Evolutionary conservation across 64 coral and sea anemone species (phyloP), one percentile per base, ranked within the genome.

Genomic region (Astreopora myriophthalma): DNA sequence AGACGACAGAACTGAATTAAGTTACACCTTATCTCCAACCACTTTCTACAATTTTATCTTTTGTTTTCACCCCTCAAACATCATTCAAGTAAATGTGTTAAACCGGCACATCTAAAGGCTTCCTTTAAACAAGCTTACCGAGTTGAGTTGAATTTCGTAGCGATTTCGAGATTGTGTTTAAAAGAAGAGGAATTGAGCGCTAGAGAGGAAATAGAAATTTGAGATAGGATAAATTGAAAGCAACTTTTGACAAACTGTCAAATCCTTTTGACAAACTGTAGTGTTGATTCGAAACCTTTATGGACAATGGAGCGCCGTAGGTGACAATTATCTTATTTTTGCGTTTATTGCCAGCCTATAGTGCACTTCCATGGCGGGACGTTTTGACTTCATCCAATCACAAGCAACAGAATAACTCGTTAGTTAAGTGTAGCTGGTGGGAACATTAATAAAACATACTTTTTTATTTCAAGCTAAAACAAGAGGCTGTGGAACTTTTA

Each of bases 361-460:
- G 16, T 19, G 27, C 5, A 31, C 34, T 19, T 58, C 48, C 30
- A 39, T 26, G 31, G 55, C 52, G 34, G 79, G 33, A 63, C 12
- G 22, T 34, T 22, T 37, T n/a, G 31, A 23, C 34, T 8, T 20
- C 30, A 24, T n/a, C 79, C 79, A 83, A 83, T 83, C 55, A 39
- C 33, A 60, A 39, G 33, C 51, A 14, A 19, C 5, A 34, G 0
- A 38, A 63, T 83, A 25, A 39, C 33, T 64, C 29, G 9, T 83
- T 35, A 37, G 19, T 83, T n/a, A 57, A 19, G 1, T 20, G 17
- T 34, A 38, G 34, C 79, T 64, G 79, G 79, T 83, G 79, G 57
- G 48, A 60, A 64, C 29, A 64, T 83, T 22, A 83, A 83, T 83
- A 65, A 83, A 64, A 83, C 79, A 83, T 83, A 26, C 55, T 9